These are phyloP conservation scores for Chymomyza costata DNA, from an alignment of 1,140 invertebrate genomes.

Conservation along the genomic window DNA sequence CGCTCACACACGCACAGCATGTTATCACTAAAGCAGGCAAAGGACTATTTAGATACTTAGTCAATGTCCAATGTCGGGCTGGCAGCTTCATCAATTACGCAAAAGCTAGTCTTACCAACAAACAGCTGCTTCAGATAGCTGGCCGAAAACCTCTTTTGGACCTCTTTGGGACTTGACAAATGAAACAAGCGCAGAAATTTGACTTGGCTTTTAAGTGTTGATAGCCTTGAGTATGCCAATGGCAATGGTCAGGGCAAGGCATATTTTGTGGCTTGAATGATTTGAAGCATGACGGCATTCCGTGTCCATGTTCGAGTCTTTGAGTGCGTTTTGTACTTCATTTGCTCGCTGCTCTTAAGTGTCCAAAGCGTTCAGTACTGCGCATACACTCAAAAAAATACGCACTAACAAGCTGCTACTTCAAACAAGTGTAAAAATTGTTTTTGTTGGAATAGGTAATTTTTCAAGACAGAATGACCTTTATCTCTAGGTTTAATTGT, in stretches of 20 bases:
- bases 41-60: no score
- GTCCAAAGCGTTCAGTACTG: slow-evolving; percentile 34
- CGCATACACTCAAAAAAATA: no score
- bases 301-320: neutral
- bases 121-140: neutral
- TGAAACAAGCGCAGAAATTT: slow-evolving; percentile 62
- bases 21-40: no score
- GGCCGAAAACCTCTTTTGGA: neutral
- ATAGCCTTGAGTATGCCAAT: no score
- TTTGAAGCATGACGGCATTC: slow-evolving; percentile 25
- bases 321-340: neutral
- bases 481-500: no score
- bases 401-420: no score
- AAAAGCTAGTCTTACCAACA: slow-evolving; percentile 18
- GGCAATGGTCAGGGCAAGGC: slow-evolving; percentile 12
- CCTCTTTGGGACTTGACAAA: slow-evolving; percentile 48
- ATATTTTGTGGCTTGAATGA: slow-evolving; percentile 26
- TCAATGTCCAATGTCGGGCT: slow-evolving; percentile 46
- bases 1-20: slow-evolving; percentile 40
- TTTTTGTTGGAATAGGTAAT: no score
- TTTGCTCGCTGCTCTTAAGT: slow-evolving; percentile 9
- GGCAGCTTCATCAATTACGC: slow-evolving; percentile 64
- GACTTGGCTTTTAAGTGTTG: no score
- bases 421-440: no score
- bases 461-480: no score